These are phyloP conservation scores for Drosophila neonasuta DNA, from an alignment of 2,888 invertebrate genomes.

Conservation along the genomic window DNA sequence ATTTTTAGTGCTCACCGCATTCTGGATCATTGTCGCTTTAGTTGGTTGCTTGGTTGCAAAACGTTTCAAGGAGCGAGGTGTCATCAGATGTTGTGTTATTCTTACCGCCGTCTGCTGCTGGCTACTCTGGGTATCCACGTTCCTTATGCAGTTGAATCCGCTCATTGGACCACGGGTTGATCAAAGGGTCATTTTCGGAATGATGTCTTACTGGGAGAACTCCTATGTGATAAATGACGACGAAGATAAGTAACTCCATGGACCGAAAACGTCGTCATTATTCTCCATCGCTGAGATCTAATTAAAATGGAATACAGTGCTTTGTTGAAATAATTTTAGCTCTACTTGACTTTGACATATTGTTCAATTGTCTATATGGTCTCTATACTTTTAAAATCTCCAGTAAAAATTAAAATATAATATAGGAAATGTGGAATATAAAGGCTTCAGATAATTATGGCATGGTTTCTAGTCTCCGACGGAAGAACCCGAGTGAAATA, in stretches of 20 bases:
- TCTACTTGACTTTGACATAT: neutral
- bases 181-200: constrained; percentile 42
- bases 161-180: constrained; percentile 47
- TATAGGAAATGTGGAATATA: neutral
- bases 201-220: constrained; percentile 56
- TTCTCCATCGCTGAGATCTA: neutral
- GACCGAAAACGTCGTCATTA: neutral
- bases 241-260: neutral
- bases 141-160: constrained; percentile 67
- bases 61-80: constrained; percentile 25
- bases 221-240: neutral
- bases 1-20: constrained; percentile 16
- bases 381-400: neutral
- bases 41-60: constrained; percentile 37
- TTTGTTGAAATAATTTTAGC: neutral
- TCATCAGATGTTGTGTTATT: constrained; percentile 55
- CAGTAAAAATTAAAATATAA: constrained; percentile 4
- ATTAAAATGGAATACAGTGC: constrained; percentile 2
- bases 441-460: too few relatives aligned
- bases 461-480: neutral
- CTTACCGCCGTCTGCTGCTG: constrained; percentile 65
- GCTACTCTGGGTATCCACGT: constrained; percentile 60
- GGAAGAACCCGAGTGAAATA: neutral
- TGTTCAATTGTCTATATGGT: neutral
- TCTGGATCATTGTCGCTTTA: constrained; percentile 49